A percentile compares a stretch with the other conserved stretches of the same genome.
phyloP scores from a whole-genome alignment of 2,888 invertebrate genomes.

The Melitaea athalia region DNA sequence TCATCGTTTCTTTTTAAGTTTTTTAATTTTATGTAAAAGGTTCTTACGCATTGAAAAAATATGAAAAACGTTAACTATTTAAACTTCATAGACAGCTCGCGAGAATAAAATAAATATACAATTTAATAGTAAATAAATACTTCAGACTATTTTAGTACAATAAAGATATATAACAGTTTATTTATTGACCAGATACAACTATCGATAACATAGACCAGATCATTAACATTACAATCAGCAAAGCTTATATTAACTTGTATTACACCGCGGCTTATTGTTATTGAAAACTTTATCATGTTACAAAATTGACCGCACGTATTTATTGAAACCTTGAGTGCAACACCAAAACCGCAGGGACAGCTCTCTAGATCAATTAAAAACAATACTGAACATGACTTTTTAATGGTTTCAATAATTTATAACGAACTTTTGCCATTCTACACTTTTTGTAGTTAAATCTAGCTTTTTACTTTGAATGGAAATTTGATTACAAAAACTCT shows the following conservation, averaged over 20 bases:
- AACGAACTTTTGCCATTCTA: too few species aligned
- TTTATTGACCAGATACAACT: conserved; percentile 36
- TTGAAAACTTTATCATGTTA: conserved; percentile 33
- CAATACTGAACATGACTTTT: background rate
- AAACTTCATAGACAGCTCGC: too few species aligned
- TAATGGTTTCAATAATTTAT: too few species aligned
- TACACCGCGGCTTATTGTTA: conserved; percentile 30
- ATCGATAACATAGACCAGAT: conserved; percentile 33
- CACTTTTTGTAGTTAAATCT: too few species aligned
- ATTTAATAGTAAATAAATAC: conserved; percentile 12
- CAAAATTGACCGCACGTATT: conserved; percentile 33
- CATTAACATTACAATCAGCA: conserved; percentile 39
- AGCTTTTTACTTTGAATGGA: too few species aligned
- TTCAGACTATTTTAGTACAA: background rate
- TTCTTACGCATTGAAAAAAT: too few species aligned
- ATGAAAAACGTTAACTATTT: too few species aligned
- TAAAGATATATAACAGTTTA: conserved; percentile 20
- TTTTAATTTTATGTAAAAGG: too few species aligned
- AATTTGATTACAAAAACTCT: too few species aligned
- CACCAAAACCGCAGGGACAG: conserved; percentile 27
- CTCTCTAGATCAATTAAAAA: conserved; percentile 11
- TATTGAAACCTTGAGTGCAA: conserved; percentile 34
- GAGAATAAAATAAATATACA: too few species aligned
- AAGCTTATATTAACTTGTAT: conserved; percentile 39
- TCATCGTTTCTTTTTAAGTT: too few species aligned